These are phyloP conservation scores for Phasia obesa DNA, from an alignment of 2,888 invertebrate genomes.

Conservation along the genomic window DNA sequence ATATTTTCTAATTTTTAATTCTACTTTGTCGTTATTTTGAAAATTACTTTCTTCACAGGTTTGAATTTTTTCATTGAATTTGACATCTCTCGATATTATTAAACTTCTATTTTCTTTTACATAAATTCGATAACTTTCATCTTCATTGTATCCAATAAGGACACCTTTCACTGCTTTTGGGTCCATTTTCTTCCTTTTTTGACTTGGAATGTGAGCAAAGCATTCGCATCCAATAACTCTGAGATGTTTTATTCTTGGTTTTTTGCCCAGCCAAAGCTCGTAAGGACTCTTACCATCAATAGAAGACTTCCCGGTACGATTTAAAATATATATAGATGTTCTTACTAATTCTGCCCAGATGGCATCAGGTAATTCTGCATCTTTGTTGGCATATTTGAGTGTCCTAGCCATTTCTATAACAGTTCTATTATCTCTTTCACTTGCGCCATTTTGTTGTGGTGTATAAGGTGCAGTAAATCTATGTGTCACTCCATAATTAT, in stretches of 20 bases:
- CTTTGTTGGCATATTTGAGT: neutral
- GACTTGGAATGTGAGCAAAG: constrained; percentile 51
- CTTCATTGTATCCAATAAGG: constrained; percentile 34
- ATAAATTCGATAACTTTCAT: constrained; percentile 12
- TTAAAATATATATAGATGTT: constrained; percentile 21
- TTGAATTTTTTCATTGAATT: constrained; percentile 13
- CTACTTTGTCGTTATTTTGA: neutral
- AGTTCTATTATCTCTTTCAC: constrained; percentile 37
- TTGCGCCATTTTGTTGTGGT: constrained; percentile 51
- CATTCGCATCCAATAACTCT: constrained; percentile 55
- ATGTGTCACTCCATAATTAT: constrained; percentile 44
- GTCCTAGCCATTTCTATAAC: neutral
- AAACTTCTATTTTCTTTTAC: neutral
- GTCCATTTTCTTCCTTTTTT: constrained; percentile 62
- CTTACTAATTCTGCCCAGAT: constrained; percentile 53
- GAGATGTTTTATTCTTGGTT: constrained; percentile 57
- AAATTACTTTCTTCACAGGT: neutral
- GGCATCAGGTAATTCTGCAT: neutral
- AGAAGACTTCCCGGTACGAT: constrained; percentile 54
- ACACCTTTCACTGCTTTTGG: constrained; percentile 60
- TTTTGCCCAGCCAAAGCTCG: constrained; percentile 49
- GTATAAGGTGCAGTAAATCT: constrained; percentile 64
- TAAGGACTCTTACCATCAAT: constrained; percentile 48
- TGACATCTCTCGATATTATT: constrained; percentile 21
- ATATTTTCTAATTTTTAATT: neutral